These are phyloP conservation scores for Adineta ricciae DNA, from an alignment of 2,888 invertebrate genomes.

Conservation along the genomic window DNA sequence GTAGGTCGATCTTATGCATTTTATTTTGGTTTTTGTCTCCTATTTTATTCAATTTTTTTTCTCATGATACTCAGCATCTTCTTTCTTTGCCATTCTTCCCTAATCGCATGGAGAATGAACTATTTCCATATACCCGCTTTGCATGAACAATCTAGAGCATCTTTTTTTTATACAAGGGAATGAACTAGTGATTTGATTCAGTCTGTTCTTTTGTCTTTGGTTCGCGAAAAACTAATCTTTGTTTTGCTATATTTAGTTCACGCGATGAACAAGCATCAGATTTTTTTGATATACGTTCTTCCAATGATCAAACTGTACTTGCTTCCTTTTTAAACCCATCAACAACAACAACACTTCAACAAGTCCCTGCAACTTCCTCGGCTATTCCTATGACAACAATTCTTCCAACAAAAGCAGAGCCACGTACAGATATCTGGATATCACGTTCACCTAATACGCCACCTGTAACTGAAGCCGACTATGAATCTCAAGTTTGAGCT, in stretches of 20 bases:
- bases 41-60: not conserved
- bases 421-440: not conserved
- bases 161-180: not conserved
- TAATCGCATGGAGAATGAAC: not conserved
- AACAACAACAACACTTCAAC: not conserved
- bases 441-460: not conserved
- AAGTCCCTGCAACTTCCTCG: not conserved
- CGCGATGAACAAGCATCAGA: not conserved
- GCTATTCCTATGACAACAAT: not conserved
- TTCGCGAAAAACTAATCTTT: not conserved
- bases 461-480: constrained; percentile 1
- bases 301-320: not conserved
- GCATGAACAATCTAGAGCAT: not conserved
- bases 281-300: not conserved
- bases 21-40: not conserved
- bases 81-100: not conserved
- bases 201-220: not conserved
- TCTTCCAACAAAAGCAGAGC: not conserved
- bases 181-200: not conserved
- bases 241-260: not conserved
- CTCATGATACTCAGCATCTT: not conserved
- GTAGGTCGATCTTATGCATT: not conserved
- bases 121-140: not conserved
- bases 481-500: constrained; percentile 16
- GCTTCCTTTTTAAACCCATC: not conserved